These are phyloP conservation scores for Erythrolamprus reginae DNA, from an alignment of 2,113 vertebrate genomes.

Conservation along the genomic window DNA sequence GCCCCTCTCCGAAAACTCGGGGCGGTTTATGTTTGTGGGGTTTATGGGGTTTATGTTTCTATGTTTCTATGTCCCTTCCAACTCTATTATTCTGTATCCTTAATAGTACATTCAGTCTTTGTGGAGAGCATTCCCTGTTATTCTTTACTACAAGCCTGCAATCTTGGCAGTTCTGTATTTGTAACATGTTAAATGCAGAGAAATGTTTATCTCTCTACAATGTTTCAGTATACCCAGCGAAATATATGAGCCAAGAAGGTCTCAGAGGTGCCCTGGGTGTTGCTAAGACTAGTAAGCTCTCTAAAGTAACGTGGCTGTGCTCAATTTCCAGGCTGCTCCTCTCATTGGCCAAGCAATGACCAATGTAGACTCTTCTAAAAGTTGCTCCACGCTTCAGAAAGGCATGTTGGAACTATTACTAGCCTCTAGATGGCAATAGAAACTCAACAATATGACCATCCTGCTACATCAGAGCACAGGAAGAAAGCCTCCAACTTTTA, in stretches of 20 bases:
- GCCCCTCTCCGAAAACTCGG: no score
- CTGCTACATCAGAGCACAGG: neutral
- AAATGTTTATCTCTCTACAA: neutral
- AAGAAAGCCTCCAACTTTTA: neutral
- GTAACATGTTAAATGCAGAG: neutral
- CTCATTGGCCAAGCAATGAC: neutral
- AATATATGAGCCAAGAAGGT: neutral
- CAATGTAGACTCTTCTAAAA: neutral
- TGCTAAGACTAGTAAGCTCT: neutral
- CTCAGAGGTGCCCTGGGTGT: neutral
- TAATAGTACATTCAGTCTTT: neutral
- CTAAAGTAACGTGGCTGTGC: neutral
- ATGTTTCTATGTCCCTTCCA: no score
- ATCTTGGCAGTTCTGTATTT: neutral
- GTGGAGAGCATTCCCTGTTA: neutral
- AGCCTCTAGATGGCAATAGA: neutral
- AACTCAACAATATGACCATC: neutral
- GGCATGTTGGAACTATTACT: neutral
- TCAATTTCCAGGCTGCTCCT: neutral
- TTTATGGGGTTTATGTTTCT: no score
- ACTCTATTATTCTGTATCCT: neutral
- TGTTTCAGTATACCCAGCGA: neutral
- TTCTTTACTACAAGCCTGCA: neutral
- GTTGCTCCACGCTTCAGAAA: neutral
- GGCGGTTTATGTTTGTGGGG: no score